Evolutionary conservation across 37 sponge, comb jelly and placozoan genomes (phyloP), one percentile per base, ranked within the genome.

Genomic region (Aplysina aerophoba): DNA sequence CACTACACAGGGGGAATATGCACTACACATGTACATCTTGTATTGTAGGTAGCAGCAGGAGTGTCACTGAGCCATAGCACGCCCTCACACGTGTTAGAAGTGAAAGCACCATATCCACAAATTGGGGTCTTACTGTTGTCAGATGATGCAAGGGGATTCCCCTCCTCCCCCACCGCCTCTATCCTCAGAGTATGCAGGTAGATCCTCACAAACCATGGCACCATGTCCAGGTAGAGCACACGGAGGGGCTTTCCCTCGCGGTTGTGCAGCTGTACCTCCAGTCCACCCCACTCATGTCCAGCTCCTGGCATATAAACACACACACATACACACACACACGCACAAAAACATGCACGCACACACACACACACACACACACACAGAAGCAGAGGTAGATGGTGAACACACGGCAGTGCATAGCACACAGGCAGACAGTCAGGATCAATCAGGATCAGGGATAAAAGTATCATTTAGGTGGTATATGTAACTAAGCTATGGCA

Each of bases 151-250:
- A n/a, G n/a, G n/a, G n/a, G n/a, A n/a, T n/a, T n/a, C n/a, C n/a
- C n/a, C n/a, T 67, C 39, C 27, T 37, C 27, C 13, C 33, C 31
- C 25, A 44, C 73, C 6, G 82, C 73, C 44, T 39, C 62, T 15
- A 83, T 58, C 15, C 44, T 75, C 28, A 98, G 82, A 0, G 96
- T 96, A 92, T 96, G 96, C 17, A 91, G 38, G 80, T 84, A 94
- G 36, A 96, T 56, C 15, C 99, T 85, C 56, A 92, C 88, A 85
- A 87, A 98, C 99, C 99, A 98, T 14, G 99, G 99, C n/a, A 98
- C 87, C 83, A 92, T 92, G 81, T 93, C 88, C 78, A 97, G 86
- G 40, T 89, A 88, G 28, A 84, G 50, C 35, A 89, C 75, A 22
- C 73, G 75, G 20, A 92, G 36, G 0, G 62, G 20, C 14, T 65